A percentile compares a stretch with the other conserved stretches of the same genome.
Evolutionary conservation across 2,888 invertebrate species (phyloP).

Genomic region (Bugula neritina): DNA sequence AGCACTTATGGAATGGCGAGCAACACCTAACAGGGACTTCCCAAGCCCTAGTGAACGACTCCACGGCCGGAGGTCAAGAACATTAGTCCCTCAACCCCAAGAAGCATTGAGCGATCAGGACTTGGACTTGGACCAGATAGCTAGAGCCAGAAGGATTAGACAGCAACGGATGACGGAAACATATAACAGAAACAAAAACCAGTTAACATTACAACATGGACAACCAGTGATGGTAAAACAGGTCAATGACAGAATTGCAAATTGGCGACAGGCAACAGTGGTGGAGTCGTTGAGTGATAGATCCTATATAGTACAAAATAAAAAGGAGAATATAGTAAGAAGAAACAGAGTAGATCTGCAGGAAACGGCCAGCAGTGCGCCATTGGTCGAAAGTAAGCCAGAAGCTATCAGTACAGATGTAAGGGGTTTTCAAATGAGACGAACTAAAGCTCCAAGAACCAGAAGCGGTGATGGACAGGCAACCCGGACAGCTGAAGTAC

Average conservation of each 20-base stretch:
- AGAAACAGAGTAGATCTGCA: constrained; percentile 4
- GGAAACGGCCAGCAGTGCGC: background rate
- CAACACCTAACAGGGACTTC: constrained; percentile 22
- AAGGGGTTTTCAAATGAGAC: background rate
- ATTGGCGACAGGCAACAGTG: background rate
- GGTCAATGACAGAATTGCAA: background rate
- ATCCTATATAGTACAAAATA: background rate
- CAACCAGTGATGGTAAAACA: constrained; percentile 9
- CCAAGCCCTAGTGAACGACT: background rate
- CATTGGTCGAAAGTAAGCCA: background rate
- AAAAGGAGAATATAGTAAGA: constrained; percentile 9
- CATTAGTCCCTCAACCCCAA: background rate
- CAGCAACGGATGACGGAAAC: background rate
- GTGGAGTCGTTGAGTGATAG: background rate
- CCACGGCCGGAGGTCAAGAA: background rate
- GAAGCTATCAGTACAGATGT: background rate
- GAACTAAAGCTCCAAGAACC: background rate
- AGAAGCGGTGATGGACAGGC: background rate
- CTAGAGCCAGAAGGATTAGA: background rate
- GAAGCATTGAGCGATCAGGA: background rate
- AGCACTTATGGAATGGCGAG: constrained; percentile 11
- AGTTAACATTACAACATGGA: background rate
- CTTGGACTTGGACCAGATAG: background rate
- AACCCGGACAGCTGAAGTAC: background rate
- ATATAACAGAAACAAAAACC: constrained; percentile 2